Evolutionary conservation across 2,888 invertebrate genomes (phyloP), one percentile per base, ranked within the genome.

Genomic region (Cremastinae sp.): DNA sequence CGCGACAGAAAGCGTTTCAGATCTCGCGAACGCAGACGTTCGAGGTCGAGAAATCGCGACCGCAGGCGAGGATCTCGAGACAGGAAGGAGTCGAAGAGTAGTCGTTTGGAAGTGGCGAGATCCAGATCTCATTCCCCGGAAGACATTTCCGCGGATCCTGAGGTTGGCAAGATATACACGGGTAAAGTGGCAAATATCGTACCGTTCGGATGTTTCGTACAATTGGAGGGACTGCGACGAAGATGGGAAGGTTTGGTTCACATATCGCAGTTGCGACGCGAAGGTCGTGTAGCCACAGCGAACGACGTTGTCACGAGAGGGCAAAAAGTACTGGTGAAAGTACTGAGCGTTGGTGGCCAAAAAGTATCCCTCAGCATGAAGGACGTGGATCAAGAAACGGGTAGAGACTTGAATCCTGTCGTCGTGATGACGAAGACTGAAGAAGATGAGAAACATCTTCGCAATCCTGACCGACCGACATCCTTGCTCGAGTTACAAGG

Each of bases 121-220:
- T 83, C 80, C 85, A 90, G 79, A 86, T 89, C 84, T 53, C 82
- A 70, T 28, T 83, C 80, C 22, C 75, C 82, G 1, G 84, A 87
- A 18, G 90, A 91, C 70, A 90, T 95, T 81, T 93, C 93, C 70
- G 94, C 94, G 84, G 95, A 95, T 84, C 96, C 96, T 0, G 94
- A 95, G 80, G 92, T 94, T 2, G 96, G 95, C 0, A 95, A 95
- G 93, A 97, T 99, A 81, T 99, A 98, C 88, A 93, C 93, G 78
- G 99, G 98, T 0, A 95, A 96, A 90, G 97, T 99, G 0, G 96
- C 97, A 0, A 98, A 97, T 84, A 96, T 98, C 80, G 97, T 98
- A 64, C 95, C 96, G n/a, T 99, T 99, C 90, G 99, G 99, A 0
- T 98, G 98, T 88, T 99, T 99, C 90, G 97, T 98, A 0, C 97